Evolutionary conservation across 2,113 vertebrate genomes (phyloP).

Genomic region (Etheostoma spectabile): DNA sequence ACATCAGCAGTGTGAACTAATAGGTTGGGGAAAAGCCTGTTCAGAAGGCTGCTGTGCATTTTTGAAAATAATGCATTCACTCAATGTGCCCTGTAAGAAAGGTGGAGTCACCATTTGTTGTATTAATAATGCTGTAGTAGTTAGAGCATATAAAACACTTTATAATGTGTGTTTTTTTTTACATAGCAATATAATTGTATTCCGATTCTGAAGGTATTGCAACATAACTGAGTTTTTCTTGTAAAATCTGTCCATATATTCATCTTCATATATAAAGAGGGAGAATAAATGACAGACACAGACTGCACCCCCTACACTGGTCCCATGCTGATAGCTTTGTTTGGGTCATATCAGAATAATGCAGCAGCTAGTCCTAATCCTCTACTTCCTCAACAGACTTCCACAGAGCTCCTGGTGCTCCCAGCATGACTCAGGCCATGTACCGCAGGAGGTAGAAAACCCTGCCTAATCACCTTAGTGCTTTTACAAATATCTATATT

Average conservation of each 20-base stretch:
- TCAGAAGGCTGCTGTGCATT: conserved; percentile 19
- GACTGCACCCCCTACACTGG: conserved; percentile 38
- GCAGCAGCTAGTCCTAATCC: conserved; percentile 72
- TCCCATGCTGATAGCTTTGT: conserved; percentile 75
- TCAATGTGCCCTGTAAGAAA: conserved; percentile 22
- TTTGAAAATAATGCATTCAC: conserved; percentile 35
- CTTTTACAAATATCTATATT: conserved; percentile 81
- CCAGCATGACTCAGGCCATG: conserved; percentile 72
- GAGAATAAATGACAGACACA: conserved; percentile 24
- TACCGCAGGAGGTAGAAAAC: conserved; percentile 80
- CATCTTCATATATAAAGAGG: conserved; percentile 13
- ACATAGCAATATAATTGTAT: neutral
- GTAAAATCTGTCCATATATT: neutral
- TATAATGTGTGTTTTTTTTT: neutral
- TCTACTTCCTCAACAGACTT: conserved; percentile 62
- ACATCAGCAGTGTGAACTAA: conserved; percentile 66
- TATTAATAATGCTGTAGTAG: neutral
- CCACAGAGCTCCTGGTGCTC: conserved; percentile 71
- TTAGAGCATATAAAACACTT: neutral
- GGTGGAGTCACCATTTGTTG: neutral
- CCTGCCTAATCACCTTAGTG: conserved; percentile 82
- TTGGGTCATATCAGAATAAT: conserved; percentile 77
- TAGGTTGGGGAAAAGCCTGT: conserved; percentile 36
- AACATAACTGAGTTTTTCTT: neutral
- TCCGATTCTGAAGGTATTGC: neutral